phyloP scores from a whole-genome alignment of 1,140 invertebrate species.

The Leucophenga varia region DNA sequence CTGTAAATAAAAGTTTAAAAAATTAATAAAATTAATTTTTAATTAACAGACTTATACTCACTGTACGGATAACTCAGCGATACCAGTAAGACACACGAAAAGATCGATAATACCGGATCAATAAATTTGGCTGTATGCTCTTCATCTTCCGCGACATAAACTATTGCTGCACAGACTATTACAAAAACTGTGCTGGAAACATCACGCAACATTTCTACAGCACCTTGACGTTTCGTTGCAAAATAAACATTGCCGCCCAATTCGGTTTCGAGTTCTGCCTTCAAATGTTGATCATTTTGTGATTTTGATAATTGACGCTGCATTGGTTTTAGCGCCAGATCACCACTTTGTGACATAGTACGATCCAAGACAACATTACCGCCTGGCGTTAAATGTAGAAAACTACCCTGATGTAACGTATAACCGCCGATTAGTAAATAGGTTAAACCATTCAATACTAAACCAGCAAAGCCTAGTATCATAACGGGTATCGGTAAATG shows the following conservation, averaged over 20 bases:
- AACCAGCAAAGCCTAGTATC: conserved; percentile 65
- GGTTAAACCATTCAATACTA: conserved; percentile 70
- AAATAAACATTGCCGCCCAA: conserved; percentile 42
- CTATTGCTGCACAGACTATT: conserved; percentile 66
- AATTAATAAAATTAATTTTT: too few species aligned
- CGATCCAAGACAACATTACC: conserved; percentile 67
- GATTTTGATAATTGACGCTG: conserved; percentile 57
- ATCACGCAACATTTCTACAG: conserved; percentile 65
- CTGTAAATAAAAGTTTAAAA: conserved; percentile 60
- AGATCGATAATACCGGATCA: conserved; percentile 71
- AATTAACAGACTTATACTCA: conserved; percentile 57
- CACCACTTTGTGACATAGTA: conserved; percentile 58
- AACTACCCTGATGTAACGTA: conserved; percentile 73
- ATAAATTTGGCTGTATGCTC: conserved; percentile 66
- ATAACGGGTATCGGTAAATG: conserved; percentile 59
- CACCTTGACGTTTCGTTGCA: conserved; percentile 55
- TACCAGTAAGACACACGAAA: conserved; percentile 66
- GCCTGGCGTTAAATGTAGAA: conserved; percentile 67
- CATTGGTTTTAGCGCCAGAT: conserved; percentile 52
- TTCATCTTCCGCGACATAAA: conserved; percentile 64
- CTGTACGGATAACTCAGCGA: conserved; percentile 73
- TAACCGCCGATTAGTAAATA: conserved; percentile 78
- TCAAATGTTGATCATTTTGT: conserved; percentile 34
- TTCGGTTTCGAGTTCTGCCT: conserved; percentile 38
- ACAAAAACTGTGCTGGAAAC: conserved; percentile 68